Base-by-base conservation (phyloP, 2,888 invertebrate genomes). In the Isotomurus palustris region DNA sequence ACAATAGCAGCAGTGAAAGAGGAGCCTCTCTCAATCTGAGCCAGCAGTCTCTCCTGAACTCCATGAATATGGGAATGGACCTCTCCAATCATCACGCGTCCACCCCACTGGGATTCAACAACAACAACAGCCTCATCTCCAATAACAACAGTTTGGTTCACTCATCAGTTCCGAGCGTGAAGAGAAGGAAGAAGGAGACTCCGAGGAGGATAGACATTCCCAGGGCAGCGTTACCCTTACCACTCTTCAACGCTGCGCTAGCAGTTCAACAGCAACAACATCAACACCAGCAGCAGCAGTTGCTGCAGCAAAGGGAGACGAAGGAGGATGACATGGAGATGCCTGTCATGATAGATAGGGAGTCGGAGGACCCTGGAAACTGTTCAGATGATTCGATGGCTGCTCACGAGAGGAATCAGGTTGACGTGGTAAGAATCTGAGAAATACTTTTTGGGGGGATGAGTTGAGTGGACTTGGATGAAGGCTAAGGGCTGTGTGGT, bases 141-240 rank as follows among this genome's bases (percentile, higher is more conserved):
- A 43, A 43, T 24, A 43, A n/a, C 51, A 51, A 38, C 55, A 55
- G 43, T 60, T 56, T 6, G 60, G 52, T 14, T 6, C 40, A 40
- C 19, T 22, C 19, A 14, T 43, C 38, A 5, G 38, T n/a, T n/a
- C n/a, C n/a, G n/a, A n/a, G n/a, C n/a, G 49, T 67, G 1, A 71
- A 71, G 44, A 45, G 71, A 35, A 55, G 71, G 49, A 71, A 69
- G 69, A 71, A 71, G 65, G 71, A 71, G 52, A 71, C 69, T 8
- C 71, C 71, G 14, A 53, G 71, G 8, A 38, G 69, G n/a, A 68
- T 71, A 35, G 71, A 68, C 55, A 59, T 66, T 53, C 65, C 65
- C 8, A 43, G 65, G 35, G 60, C 64, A 1, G 60, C 57, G 55
- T 56, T 60, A 45, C 61, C 60, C n/a, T 51, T 63, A 12, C 60